These are phyloP conservation scores for Heterotis niloticus DNA, from an alignment of 2,113 vertebrate genomes.

Conservation along the genomic window DNA sequence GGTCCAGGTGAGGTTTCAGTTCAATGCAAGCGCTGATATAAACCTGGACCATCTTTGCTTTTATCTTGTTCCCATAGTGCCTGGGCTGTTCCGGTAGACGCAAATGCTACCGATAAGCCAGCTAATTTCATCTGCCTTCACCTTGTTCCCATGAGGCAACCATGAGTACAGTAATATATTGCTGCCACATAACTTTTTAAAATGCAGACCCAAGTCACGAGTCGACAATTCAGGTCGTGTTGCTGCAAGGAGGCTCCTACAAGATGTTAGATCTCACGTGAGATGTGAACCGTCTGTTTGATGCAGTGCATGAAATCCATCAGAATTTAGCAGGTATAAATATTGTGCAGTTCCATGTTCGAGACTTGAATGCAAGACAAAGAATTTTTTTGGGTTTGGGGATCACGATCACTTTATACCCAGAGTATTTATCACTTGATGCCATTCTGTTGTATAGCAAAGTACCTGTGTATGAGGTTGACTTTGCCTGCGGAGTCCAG, in stretches of 20 bases:
- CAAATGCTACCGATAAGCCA: neutral
- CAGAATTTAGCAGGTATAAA: no score
- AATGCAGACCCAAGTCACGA: neutral
- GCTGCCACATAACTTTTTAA: neutral
- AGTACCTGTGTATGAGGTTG: neutral
- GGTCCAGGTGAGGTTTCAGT: neutral
- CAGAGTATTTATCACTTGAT: neutral
- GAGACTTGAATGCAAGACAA: no score
- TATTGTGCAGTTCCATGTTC: no score
- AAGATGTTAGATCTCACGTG: no score
- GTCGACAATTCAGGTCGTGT: neutral
- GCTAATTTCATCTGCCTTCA: neutral
- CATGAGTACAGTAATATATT: neutral
- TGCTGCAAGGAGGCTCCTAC: neutral
- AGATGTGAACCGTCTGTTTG: neutral
- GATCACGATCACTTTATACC: no score
- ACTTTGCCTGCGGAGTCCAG: neutral
- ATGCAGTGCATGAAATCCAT: no score
- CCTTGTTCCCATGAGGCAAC: neutral
- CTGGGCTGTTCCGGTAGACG: neutral
- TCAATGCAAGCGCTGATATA: neutral
- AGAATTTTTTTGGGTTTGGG: no score
- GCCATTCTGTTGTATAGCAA: neutral
- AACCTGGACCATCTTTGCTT: neutral
- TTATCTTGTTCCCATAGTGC: neutral